phyloP scores from a whole-genome alignment of 2,113 vertebrate genomes.

The Lycocorax pyrrhopterus region DNA sequence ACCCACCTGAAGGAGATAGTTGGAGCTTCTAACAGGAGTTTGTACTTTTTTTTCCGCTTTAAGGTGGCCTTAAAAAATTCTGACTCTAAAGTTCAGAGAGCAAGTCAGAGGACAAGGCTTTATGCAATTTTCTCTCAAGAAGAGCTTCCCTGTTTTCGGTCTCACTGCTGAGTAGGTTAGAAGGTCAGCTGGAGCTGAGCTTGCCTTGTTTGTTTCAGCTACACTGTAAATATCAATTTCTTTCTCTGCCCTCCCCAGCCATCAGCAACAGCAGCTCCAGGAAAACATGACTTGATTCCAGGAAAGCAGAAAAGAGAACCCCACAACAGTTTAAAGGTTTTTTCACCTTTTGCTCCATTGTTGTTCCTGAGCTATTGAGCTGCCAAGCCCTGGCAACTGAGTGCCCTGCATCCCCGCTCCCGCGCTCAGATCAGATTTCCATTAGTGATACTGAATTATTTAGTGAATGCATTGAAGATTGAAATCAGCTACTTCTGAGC shows the following conservation, averaged over 20 bases:
- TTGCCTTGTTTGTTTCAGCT: slow-evolving; percentile 34
- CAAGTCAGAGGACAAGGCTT: background rate
- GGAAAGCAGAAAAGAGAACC: slow-evolving; percentile 39
- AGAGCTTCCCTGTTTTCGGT: background rate
- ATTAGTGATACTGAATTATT: slow-evolving; percentile 78
- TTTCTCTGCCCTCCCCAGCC: background rate
- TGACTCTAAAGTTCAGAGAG: background rate
- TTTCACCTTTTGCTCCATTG: slow-evolving; percentile 55
- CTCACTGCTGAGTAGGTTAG: background rate
- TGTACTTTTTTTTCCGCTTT: background rate
- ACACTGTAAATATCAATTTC: slow-evolving; percentile 59
- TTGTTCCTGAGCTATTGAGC: slow-evolving; percentile 48
- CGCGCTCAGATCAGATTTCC: slow-evolving; percentile 58
- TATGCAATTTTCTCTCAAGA: background rate
- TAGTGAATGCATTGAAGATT: slow-evolving; percentile 54
- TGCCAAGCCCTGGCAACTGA: slow-evolving; percentile 8
- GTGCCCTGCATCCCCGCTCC: background rate
- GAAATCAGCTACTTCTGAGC: slow-evolving; percentile 35
- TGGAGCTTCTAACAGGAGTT: background rate
- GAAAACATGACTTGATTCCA: slow-evolving; percentile 33
- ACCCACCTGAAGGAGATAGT: background rate
- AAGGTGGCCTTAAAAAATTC: background rate
- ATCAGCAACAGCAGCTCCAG: slow-evolving; percentile 6
- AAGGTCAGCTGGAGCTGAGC: background rate
- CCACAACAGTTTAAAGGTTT: slow-evolving; percentile 44